A percentile compares a stretch with the other conserved stretches of the same genome.
Conservation (phyloP, 2,797 vertebrate genomes). For the Ispidina lecontei region DNA sequence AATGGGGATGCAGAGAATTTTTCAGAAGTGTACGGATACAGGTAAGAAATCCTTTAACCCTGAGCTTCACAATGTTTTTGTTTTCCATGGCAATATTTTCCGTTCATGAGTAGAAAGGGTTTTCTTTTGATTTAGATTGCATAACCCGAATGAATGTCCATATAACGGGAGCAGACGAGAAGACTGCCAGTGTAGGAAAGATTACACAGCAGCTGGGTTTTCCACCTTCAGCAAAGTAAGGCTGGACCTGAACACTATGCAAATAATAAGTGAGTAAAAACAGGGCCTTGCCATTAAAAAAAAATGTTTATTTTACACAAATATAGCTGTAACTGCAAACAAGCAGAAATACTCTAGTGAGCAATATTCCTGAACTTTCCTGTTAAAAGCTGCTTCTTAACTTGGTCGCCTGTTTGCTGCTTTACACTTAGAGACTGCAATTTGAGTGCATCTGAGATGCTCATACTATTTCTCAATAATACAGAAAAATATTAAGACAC, state of each 20-base stretch:
- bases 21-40: constrained; percentile 96
- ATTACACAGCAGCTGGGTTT: constrained; percentile 90
- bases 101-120: constrained; percentile 45
- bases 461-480: neutral
- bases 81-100: neutral
- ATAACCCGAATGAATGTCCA: constrained; percentile 93
- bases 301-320: neutral
- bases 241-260: constrained; percentile 90
- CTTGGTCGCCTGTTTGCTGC: neutral
- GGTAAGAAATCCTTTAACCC: constrained; percentile 78
- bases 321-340: neutral
- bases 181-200: constrained; percentile 91
- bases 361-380: neutral
- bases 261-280: constrained; percentile 91
- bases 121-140: constrained; percentile 82
- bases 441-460: neutral
- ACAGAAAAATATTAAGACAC: neutral
- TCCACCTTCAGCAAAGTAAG: constrained; percentile 94
- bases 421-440: neutral
- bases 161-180: constrained; percentile 90
- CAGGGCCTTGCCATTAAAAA: constrained; percentile 32
- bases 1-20: constrained; percentile 92
- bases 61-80: neutral
- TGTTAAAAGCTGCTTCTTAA: neutral
- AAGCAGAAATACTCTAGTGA: neutral